These are phyloP conservation scores for Gymnothorax reevesii DNA, from an alignment of 2,797 vertebrate genomes.

Conservation along the genomic window DNA sequence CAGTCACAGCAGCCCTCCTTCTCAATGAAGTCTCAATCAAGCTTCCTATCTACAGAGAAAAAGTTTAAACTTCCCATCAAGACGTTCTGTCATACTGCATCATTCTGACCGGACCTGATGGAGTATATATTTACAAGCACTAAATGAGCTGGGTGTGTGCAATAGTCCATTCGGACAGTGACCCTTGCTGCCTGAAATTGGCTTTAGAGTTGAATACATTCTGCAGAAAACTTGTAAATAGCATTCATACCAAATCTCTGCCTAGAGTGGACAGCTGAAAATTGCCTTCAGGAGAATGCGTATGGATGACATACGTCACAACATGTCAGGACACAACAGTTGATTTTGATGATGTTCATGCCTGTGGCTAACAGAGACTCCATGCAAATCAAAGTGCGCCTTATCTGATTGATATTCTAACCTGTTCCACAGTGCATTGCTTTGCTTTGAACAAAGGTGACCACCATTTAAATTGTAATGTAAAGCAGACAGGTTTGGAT, in stretches of 20 bases:
- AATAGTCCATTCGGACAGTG: background rate
- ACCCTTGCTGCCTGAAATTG: background rate
- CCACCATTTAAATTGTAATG: too few relatives aligned
- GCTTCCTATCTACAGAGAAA: conserved; percentile 1
- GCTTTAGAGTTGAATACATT: background rate
- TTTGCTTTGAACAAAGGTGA: too few relatives aligned
- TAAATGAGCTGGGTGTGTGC: background rate
- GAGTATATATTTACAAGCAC: background rate
- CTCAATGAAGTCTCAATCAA: conserved; percentile 27
- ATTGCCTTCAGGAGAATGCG: background rate
- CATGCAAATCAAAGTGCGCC: too few relatives aligned
- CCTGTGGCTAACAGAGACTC: too few relatives aligned
- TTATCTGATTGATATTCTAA: too few relatives aligned
- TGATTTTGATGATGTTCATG: background rate
- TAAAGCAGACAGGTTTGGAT: background rate
- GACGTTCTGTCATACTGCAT: background rate
- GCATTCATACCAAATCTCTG: background rate
- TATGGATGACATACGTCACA: background rate
- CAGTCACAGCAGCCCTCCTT: background rate
- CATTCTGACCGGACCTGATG: background rate
- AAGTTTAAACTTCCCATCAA: background rate
- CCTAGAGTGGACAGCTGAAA: background rate
- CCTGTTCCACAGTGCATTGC: too few relatives aligned
- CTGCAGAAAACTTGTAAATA: background rate
- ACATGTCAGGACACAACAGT: background rate